Conservation (phyloP, 2,888 invertebrate genomes). For the Hypercompe scribonia region DNA sequence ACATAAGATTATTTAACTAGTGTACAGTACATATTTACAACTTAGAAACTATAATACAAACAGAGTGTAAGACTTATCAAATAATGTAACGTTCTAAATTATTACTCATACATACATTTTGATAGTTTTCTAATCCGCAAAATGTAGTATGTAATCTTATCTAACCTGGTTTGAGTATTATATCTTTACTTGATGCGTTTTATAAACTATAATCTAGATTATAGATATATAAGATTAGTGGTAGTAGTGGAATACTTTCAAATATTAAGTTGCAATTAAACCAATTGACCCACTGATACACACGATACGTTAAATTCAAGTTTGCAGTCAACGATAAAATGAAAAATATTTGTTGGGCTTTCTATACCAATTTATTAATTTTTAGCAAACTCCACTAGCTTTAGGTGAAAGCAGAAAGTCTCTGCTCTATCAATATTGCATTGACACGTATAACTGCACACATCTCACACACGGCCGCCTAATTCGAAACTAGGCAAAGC, state of each 20-base stretch:
- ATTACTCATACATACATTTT: not conserved
- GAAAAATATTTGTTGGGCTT: not conserved
- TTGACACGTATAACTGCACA: too few species aligned
- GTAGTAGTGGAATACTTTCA: not conserved
- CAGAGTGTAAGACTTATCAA: slow-evolving; percentile 32
- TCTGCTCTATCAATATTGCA: not conserved
- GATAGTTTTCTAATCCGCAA: not conserved
- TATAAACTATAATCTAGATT: not conserved
- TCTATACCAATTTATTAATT: not conserved
- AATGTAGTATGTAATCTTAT: not conserved
- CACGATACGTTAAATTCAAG: not conserved
- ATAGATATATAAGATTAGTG: not conserved
- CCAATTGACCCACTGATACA: not conserved
- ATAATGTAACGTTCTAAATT: slow-evolving; percentile 43
- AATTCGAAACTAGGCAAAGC: too few species aligned
- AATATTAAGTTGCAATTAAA: not conserved
- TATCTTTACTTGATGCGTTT: not conserved
- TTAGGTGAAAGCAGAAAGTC: not conserved
- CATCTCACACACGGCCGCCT: too few species aligned
- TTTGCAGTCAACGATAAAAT: not conserved
- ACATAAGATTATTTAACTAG: slow-evolving; percentile 59
- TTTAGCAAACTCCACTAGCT: not conserved
- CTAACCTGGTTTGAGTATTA: not conserved
- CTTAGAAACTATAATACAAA: not conserved
- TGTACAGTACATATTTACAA: slow-evolving; percentile 4